Percentiles rank a stretch among this genome's conserved stretches.
phyloP scores from a whole-genome alignment of 2,113 vertebrate species.

The Athene noctua region DNA sequence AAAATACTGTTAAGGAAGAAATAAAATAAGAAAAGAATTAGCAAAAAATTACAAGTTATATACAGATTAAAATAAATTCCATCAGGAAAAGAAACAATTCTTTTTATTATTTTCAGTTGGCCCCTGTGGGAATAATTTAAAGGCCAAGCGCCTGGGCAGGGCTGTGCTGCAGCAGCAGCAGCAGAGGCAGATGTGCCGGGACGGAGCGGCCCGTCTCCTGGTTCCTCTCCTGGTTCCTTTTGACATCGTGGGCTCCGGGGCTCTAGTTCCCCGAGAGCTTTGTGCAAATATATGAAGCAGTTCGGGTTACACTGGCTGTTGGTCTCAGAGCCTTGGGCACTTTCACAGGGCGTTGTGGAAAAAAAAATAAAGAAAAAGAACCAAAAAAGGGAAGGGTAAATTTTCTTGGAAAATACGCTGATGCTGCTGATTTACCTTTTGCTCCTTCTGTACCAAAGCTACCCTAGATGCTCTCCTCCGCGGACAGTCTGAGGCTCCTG shows the following conservation, averaged over 20 bases:
- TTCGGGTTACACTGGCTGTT: not conserved
- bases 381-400: not conserved
- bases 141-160: constrained; percentile 62
- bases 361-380: not conserved
- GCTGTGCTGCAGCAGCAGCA: not conserved
- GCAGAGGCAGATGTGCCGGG: not conserved
- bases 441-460: not conserved
- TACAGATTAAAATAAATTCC: constrained; percentile 82
- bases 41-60: constrained; percentile 78
- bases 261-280: not conserved
- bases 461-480: not conserved
- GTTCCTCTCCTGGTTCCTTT: not conserved
- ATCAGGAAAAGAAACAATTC: constrained; percentile 68
- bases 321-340: constrained; percentile 3
- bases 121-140: constrained; percentile 78
- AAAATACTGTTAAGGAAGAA: constrained; percentile 91
- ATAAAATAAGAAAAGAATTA: constrained; percentile 77
- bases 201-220: not conserved
- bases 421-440: not conserved
- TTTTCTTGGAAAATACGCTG: not conserved
- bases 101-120: constrained; percentile 70
- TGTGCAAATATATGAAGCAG: not conserved
- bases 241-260: not conserved
- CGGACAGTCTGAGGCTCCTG: not conserved
- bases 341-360: not conserved